Percentiles rank a stretch among this genome's conserved stretches.
phyloP scores from a whole-genome alignment of 2,888 invertebrate genomes.

The Dioctria rufipes region DNA sequence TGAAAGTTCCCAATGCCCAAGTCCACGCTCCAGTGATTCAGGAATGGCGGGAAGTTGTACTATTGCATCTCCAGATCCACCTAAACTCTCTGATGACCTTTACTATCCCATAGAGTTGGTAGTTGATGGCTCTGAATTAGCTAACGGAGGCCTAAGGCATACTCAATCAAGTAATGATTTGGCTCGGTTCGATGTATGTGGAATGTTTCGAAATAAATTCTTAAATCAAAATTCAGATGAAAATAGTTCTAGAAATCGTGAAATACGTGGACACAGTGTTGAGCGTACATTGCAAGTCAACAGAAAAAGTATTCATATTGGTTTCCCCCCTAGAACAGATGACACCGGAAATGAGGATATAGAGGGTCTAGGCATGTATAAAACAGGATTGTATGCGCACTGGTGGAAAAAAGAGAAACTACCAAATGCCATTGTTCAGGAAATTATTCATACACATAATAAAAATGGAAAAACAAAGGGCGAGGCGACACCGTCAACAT shows the following conservation, averaged over 20 bases:
- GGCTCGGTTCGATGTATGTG: conserved; percentile 69
- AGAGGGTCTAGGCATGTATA: conserved; percentile 73
- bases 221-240: conserved; percentile 43
- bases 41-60: conserved; percentile 89
- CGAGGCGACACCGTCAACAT: conserved; percentile 27
- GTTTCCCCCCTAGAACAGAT: conserved; percentile 55
- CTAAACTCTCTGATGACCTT: conserved; percentile 60
- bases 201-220: conserved; percentile 70
- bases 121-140: conserved; percentile 57
- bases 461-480: conserved; percentile 71
- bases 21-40: conserved; percentile 82
- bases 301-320: conserved; percentile 68
- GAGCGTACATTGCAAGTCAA: conserved; percentile 65
- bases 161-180: conserved; percentile 62
- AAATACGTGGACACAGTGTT: conserved; percentile 58
- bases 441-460: conserved; percentile 68
- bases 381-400: conserved; percentile 90
- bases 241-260: conserved; percentile 32
- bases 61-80: conserved; percentile 80
- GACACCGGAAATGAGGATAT: conserved; percentile 20
- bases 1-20: conserved; percentile 77
- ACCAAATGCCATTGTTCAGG: conserved; percentile 78
- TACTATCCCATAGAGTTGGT: conserved; percentile 56
- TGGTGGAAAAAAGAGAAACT: conserved; percentile 94
- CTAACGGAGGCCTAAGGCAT: conserved; percentile 60